Evolutionary conservation across 1,140 invertebrate species (phyloP).

Genomic region (Uloborus diversus): DNA sequence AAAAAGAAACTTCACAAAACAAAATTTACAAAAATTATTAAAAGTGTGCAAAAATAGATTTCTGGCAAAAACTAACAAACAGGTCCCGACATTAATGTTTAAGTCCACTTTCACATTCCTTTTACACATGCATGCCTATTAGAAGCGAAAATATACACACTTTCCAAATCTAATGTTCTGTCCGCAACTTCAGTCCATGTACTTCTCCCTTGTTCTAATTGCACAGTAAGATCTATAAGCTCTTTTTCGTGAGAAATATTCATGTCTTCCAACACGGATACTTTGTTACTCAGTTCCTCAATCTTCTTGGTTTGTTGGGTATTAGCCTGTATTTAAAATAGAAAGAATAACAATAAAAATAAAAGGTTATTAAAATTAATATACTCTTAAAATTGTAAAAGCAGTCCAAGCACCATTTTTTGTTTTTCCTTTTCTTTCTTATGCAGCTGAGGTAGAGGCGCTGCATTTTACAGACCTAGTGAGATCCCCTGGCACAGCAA

Average conservation of each 20-base stretch:
- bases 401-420: background rate
- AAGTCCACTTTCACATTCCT: background rate
- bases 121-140: background rate
- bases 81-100: too few species aligned
- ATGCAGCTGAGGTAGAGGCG: background rate
- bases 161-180: constrained; percentile 79
- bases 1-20: too few species aligned
- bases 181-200: constrained; percentile 76
- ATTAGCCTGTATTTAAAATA: constrained; percentile 20
- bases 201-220: constrained; percentile 84
- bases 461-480: background rate
- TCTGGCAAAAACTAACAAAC: too few species aligned
- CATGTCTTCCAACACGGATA: constrained; percentile 77
- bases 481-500: too few species aligned
- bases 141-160: constrained; percentile 64
- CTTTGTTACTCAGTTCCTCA: constrained; percentile 76
- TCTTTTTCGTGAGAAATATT: constrained; percentile 84
- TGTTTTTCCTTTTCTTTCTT: too few species aligned
- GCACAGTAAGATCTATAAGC: constrained; percentile 78
- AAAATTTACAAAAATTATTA: too few species aligned
- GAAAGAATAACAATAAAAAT: background rate
- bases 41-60: too few species aligned
- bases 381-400: background rate
- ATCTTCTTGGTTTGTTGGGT: constrained; percentile 76
- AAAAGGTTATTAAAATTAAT: background rate